Evolutionary conservation across 2,888 invertebrate genomes (phyloP).

Genomic region (Pollenia angustigena): DNA sequence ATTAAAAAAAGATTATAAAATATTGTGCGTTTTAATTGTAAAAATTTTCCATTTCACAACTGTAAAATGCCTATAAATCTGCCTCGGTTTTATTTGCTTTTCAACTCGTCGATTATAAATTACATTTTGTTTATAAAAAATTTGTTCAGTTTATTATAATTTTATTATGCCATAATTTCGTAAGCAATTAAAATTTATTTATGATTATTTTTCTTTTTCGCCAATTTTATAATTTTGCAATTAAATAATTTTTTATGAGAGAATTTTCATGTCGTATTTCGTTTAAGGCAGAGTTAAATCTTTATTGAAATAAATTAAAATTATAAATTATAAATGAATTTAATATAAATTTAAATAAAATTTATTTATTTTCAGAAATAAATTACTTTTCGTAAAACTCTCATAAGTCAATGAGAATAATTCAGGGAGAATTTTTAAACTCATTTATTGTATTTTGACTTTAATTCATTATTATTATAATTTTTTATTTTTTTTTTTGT

Average conservation of each 20-base stretch:
- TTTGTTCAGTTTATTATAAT: conserved; percentile 26
- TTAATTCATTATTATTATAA: background rate
- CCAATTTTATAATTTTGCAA: conserved; percentile 1
- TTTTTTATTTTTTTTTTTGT: too few relatives aligned
- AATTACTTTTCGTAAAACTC: background rate
- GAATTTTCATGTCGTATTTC: conserved; percentile 10
- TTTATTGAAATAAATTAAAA: conserved; percentile 6
- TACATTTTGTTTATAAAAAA: conserved; percentile 23
- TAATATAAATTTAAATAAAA: conserved; percentile 10
- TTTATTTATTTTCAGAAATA: background rate
- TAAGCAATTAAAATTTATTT: conserved; percentile 57
- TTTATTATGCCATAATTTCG: conserved; percentile 54
- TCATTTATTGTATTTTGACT: conserved; percentile 35
- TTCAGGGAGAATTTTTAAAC: conserved; percentile 6
- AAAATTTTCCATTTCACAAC: conserved; percentile 4
- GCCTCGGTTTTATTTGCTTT: conserved; percentile 2
- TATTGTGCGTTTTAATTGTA: too few relatives aligned
- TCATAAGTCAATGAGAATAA: conserved; percentile 12
- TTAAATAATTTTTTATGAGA: conserved; percentile 33
- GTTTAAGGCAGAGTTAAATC: conserved; percentile 9
- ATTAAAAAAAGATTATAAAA: background rate
- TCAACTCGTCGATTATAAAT: conserved; percentile 37
- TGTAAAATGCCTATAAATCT: background rate
- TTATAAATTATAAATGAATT: conserved; percentile 20
- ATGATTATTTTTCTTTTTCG: background rate